Base-by-base conservation (phyloP, 2,888 invertebrate genomes). In the Autographa gamma region DNA sequence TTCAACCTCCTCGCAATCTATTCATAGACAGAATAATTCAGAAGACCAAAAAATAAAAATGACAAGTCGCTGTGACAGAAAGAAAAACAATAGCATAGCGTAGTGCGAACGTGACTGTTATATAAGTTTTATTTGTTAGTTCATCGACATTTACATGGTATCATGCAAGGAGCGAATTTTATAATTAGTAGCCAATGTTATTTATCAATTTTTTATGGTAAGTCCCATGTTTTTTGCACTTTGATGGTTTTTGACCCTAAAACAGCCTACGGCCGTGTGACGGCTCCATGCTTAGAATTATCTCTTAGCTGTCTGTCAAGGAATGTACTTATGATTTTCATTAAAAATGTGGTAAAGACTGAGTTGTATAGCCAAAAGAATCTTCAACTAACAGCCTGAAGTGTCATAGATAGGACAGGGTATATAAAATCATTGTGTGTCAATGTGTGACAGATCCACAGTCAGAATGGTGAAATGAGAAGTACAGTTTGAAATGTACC, bases 151-250 rank as follows among this genome's bases (percentile, higher is more conserved):
- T 78, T 86, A 86, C 88, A 79, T 90, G 88, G 87, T 91, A 91
- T 90, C 85, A 91, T 91, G 91, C 88, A 77, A 86, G 86, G 80
- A 81, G 79, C 75, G 83, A 76, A 70, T 73, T 72, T 74, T 84
- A 71, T 87, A 89, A 87, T 83, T 86, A 83, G 86, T 89, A 91
- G 88, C 93, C 90, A 92, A 94, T 94, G 93, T 92, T 93, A 93
- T 93, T 93, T 88, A 82, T 89, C 89, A 91, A 90, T 92, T 92
- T 93, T 91, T 71, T 93, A 93, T 92, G 93, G 93, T 93, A 73
- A 92, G 92, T 89, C 52, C 19, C 1, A 31, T 54, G 60, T 68
- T 14, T 58, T 58, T 68, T 60, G 31, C 38, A 38, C 60, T 66
- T 66, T 38, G 58, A 41, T 9, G 3, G 18, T 6, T 0, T 0